Conservation (phyloP, 92 coral and sea anemone species). For the Scolanthus callimorphus region DNA sequence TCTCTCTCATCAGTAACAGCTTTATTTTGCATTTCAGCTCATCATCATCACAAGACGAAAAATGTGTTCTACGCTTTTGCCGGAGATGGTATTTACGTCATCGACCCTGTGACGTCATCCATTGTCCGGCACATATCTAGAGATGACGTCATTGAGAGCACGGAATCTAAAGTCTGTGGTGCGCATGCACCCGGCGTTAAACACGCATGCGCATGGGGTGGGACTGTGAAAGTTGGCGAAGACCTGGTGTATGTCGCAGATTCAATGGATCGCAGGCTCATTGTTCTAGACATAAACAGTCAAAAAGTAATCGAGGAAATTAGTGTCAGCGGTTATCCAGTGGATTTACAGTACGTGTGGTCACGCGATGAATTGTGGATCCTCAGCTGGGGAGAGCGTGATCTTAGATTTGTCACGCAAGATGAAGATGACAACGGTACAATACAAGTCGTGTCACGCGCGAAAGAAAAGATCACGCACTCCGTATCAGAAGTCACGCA, state of each 20-base stretch:
- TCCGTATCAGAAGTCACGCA: conserved; percentile 18
- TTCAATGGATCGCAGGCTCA: conserved; percentile 42
- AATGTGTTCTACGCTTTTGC: conserved; percentile 55
- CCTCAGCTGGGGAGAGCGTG: conserved; percentile 21
- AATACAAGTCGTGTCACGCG: conserved; percentile 33
- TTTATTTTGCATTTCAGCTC: too few relatives aligned
- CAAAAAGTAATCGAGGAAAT: conserved; percentile 41
- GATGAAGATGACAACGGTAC: conserved; percentile 71
- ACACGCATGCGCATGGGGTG: conserved; percentile 61
- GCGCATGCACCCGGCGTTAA: conserved; percentile 27
- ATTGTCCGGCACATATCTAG: conserved; percentile 43
- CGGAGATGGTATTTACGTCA: conserved; percentile 59
- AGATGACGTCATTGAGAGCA: conserved; percentile 52
- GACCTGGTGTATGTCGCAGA: conserved; percentile 54
- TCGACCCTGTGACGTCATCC: conserved; percentile 49
- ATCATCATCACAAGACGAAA: not conserved
- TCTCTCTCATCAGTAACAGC: too few relatives aligned
- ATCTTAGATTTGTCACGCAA: conserved; percentile 32
- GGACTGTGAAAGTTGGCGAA: conserved; percentile 45
- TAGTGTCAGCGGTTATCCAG: conserved; percentile 29
- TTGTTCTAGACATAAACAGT: conserved; percentile 34
- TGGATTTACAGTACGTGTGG: conserved; percentile 47
- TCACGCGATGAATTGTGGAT: conserved; percentile 55
- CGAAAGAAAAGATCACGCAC: conserved; percentile 42
- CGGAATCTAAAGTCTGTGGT: conserved; percentile 33